Evolutionary conservation across 2,888 invertebrate genomes (phyloP).

Genomic region (Sarcophaga subvicina): DNA sequence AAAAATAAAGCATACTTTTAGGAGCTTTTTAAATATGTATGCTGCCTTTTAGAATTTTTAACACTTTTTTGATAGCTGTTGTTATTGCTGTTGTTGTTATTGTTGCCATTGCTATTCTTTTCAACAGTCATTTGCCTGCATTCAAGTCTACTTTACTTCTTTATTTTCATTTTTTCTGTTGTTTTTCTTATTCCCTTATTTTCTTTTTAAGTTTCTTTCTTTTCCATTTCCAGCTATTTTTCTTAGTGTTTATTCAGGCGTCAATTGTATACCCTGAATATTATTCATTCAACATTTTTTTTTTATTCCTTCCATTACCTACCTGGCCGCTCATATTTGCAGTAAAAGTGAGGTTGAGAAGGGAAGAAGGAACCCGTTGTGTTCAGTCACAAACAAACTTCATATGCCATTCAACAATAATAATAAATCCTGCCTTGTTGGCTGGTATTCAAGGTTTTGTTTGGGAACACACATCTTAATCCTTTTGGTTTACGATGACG

Average conservation of each 20-base stretch:
- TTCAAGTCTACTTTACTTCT: constrained; percentile 21
- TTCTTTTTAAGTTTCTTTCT: not conserved
- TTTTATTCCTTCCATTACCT: constrained; percentile 33
- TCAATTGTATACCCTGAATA: constrained; percentile 31
- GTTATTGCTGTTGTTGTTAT: not conserved
- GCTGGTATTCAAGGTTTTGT: constrained; percentile 65
- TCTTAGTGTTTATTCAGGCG: constrained; percentile 54
- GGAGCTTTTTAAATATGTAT: not conserved
- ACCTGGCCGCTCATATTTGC: constrained; percentile 33
- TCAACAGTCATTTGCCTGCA: not conserved
- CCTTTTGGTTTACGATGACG: constrained; percentile 51
- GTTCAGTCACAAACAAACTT: not conserved
- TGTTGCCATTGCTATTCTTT: not conserved
- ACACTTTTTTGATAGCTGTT: not conserved
- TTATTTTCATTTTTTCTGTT: constrained; percentile 1
- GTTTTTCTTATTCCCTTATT: not conserved
- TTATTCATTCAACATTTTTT: constrained; percentile 8
- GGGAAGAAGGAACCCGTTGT: too few relatives aligned
- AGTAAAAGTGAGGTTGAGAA: not conserved
- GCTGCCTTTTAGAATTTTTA: not conserved
- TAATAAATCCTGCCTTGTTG: constrained; percentile 58
- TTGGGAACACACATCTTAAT: constrained; percentile 58
- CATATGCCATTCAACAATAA: constrained; percentile 26
- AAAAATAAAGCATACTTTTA: constrained; percentile 1
- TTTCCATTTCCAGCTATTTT: constrained; percentile 25